phyloP scores from a whole-genome alignment of 1,140 invertebrate species.

The Parapsyche elsis region DNA sequence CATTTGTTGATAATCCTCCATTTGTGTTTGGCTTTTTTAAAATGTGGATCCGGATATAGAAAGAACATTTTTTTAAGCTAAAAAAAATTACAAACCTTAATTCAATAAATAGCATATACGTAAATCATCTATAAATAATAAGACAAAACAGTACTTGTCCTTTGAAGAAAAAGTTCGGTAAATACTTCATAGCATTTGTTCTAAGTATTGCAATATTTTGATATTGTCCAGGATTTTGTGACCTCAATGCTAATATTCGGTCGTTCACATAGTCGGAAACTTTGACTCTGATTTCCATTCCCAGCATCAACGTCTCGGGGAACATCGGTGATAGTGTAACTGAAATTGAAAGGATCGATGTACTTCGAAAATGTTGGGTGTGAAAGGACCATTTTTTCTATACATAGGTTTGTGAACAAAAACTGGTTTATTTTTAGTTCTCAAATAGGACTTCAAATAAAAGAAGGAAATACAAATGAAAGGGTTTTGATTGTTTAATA shows the following conservation, averaged over 20 bases:
- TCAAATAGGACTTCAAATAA: no score
- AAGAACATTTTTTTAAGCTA: constrained; percentile 99
- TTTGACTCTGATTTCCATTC: constrained; percentile 98
- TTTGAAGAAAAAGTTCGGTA: constrained; percentile 97
- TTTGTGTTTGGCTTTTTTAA: constrained; percentile 99
- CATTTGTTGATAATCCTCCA: constrained; percentile 98
- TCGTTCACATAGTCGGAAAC: constrained; percentile 98
- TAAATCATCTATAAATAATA: no score
- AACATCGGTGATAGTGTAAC: constrained; percentile 92
- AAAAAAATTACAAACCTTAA: constrained; percentile 60
- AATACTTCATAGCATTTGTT: constrained; percentile 98
- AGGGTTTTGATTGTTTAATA: no score
- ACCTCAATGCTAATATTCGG: constrained; percentile 87
- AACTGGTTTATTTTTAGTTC: no score
- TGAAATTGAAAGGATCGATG: constrained; percentile 63
- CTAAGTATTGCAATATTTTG: constrained; percentile 96
- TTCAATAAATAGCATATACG: no score
- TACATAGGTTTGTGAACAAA: no score
- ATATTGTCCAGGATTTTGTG: constrained; percentile 81
- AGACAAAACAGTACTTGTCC: constrained; percentile 76
- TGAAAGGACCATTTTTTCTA: no score
- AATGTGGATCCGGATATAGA: constrained; percentile 99
- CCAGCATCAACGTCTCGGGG: constrained; percentile 90
- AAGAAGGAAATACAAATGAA: no score
- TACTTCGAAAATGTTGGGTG: constrained; percentile 54